Base-by-base conservation (phyloP, 2,113 vertebrate species). In the Motacilla alba region DNA sequence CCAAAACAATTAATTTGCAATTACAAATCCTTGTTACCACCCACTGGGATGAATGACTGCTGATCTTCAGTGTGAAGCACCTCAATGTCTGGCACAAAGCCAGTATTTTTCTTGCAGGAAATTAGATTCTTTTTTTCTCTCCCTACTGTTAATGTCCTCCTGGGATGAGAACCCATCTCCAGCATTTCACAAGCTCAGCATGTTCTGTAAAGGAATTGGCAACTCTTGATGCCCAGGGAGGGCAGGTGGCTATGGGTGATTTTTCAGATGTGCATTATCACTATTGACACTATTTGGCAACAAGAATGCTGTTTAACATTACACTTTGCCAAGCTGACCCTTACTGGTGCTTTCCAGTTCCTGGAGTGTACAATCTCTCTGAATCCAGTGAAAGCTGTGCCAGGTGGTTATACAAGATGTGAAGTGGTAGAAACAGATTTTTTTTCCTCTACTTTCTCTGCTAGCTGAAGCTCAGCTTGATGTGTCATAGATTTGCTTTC, bases 1-100 rank as follows among this genome's bases (percentile, higher is more conserved):
- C 92, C 64, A 94, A 79, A 96, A 53, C 35, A 90, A 94, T 88
- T 95, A 92, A 75, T 90, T 94, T 91, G 79, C 94, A 96, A 88
- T 91, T 83, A 96, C 77, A 92, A 96, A 74, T 49, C 75, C 70
- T 64, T 84, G 53, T 86, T 94, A 69, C 90, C 87, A 85, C 95
- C 76, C 74, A 50, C 30, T 39, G 72, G 69, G 89, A 96, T 80
- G 49, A 93, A 94, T 74, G 73, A 74, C 56, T 59, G 83, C 66
- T 81, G 76, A 90, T 95, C 84, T 81, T 49, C 75, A 83, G 82
- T 69, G 52, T 58, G 72, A 95, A 95, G 89, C 77, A 95, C 94
- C 87, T 95, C 89, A 30, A 44, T 20, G 66, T 41, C 46, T 92
- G 93, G 96, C 93, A 95, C 15, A 83, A 90, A 94, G 13, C 60